Base-by-base conservation (phyloP, 1,140 invertebrate species). In the Popillia japonica region DNA sequence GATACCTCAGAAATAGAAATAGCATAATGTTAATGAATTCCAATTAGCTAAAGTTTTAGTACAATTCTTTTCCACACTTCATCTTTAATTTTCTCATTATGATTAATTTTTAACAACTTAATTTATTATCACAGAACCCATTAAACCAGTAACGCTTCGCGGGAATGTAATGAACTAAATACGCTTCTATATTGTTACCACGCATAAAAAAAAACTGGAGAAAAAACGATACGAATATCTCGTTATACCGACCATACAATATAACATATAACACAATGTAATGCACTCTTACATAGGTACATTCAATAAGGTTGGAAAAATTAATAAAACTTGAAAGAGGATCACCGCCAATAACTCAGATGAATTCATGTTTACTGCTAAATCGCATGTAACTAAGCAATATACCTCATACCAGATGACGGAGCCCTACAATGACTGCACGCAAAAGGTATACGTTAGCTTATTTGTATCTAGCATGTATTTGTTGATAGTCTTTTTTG, bases 321-420 rank as follows among this genome's bases (percentile, higher is more conserved):
- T 41, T 44, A 74, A 74, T 74, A 74, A 74, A 74, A 74, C 72
- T 74, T 74, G 72, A 74, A 74, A 74, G 72, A 40, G 72, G 72
- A 74, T 74, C 72, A 20, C 72, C 72, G 72, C 27, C 72, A 40
- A 74, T 74, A 74, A 74, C 72, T 74, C 72, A 74, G 41, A 14
- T 74, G 23, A 74, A 74, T 74, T 74, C 72, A 74, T 74, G 72
- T 74, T 74, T 74, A 74, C 72, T 74, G 72, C 72, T 41, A 40
- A 74, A 74, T 74, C 41, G 72, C 72, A 74, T 74, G 72, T 74
- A 74, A 74, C 27, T 74, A 41, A 44, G 72, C 72, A 41, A 74
- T 74, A 74, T 74, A 41, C 40, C 14, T 44, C 27, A 74, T 20
- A 41, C 40, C 41, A 74, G 11, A 74, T 74, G 41, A 27, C n/a